These are phyloP conservation scores for Baryphthengus martii DNA, from an alignment of 2,113 vertebrate genomes.

Conservation along the genomic window DNA sequence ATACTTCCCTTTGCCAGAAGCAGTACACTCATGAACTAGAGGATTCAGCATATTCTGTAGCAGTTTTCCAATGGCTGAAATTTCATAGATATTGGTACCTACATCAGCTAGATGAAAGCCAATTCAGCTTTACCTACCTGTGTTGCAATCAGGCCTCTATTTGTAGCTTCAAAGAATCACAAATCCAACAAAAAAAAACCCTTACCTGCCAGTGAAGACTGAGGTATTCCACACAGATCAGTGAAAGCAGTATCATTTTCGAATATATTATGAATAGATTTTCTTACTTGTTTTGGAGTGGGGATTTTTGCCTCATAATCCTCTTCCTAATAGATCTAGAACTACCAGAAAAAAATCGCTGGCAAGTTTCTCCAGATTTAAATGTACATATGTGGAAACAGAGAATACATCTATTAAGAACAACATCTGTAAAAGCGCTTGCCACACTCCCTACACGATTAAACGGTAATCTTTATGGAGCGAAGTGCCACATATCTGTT, in stretches of 20 bases:
- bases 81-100: background rate
- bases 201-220: background rate
- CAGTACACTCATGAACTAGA: background rate
- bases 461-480: slow-evolving; percentile 23
- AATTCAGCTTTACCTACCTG: background rate
- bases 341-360: background rate
- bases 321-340: background rate
- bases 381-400: background rate
- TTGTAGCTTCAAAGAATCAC: background rate
- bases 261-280: background rate
- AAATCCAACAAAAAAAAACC: background rate
- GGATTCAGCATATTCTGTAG: background rate
- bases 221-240: background rate
- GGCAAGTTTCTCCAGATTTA: background rate
- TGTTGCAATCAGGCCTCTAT: background rate
- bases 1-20: background rate
- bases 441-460: background rate
- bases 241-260: background rate
- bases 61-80: background rate
- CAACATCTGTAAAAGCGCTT: background rate
- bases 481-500: slow-evolving; percentile 33
- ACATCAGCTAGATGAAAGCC: background rate
- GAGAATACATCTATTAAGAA: background rate
- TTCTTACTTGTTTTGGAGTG: background rate
- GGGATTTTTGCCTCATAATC: background rate